Evolutionary conservation across 2,113 vertebrate genomes (phyloP).

Genomic region (Onychostoma macrolepis): DNA sequence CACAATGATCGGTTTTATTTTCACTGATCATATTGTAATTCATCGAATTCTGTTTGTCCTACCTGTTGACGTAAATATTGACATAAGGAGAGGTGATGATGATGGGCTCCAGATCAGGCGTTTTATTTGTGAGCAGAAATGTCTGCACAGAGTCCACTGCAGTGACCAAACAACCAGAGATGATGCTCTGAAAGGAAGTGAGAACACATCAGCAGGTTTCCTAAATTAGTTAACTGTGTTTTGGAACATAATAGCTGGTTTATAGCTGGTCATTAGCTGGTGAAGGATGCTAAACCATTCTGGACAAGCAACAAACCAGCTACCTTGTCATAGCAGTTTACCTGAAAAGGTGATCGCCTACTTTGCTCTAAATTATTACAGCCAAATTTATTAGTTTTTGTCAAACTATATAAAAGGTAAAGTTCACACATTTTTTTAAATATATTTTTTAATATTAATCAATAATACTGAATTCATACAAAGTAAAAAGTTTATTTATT

Average conservation of each 20-base stretch:
- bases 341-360: neutral
- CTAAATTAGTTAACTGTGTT: neutral
- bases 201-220: slow-evolving; percentile 23
- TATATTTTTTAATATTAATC: neutral
- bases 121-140: slow-evolving; percentile 80
- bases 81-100: slow-evolving; percentile 79
- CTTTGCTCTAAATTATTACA: neutral
- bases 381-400: neutral
- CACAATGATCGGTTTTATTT: neutral
- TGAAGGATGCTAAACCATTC: neutral
- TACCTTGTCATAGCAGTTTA: neutral
- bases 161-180: slow-evolving; percentile 74
- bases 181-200: slow-evolving; percentile 63
- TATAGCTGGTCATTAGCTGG: neutral
- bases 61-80: slow-evolving; percentile 90
- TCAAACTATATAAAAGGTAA: neutral
- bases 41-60: slow-evolving; percentile 31
- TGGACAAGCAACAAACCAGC: neutral
- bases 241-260: neutral
- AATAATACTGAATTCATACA: neutral
- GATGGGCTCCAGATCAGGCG: slow-evolving; percentile 73
- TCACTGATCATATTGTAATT: neutral
- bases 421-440: no score
- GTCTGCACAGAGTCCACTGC: slow-evolving; percentile 84
- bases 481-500: neutral